A percentile compares a stretch with the other conserved stretches of the same genome.
Evolutionary conservation across 2,113 vertebrate species (phyloP).

Genomic region (Gorilla gorilla): DNA sequence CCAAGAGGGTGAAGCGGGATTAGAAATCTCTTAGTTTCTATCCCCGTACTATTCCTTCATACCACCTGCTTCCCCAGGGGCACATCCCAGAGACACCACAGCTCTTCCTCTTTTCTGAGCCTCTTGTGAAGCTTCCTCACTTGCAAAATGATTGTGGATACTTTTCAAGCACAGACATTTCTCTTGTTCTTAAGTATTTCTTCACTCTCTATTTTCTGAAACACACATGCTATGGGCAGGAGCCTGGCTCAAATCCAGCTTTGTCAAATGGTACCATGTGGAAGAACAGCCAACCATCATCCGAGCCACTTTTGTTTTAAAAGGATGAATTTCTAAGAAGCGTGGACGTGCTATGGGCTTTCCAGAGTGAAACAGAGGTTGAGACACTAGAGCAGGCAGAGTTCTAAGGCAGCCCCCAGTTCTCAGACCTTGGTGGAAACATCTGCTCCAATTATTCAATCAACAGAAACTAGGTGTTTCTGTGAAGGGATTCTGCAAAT

Average conservation of each 20-base stretch:
- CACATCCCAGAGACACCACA: too few species aligned
- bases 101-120: too few species aligned
- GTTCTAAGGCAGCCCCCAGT: neutral
- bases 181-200: neutral
- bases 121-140: neutral
- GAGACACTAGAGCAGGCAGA: neutral
- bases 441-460: accelerated
- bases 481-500: neutral
- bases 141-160: accelerated
- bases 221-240: neutral
- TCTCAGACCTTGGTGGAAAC: accelerated
- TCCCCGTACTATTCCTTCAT: too few species aligned
- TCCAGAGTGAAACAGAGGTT: neutral
- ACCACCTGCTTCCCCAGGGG: too few species aligned
- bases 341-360: neutral
- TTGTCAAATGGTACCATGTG: too few species aligned
- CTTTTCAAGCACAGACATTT: too few species aligned
- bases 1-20: too few species aligned
- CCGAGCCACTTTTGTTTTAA: neutral
- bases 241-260: neutral
- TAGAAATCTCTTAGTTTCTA: too few species aligned
- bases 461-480: accelerated
- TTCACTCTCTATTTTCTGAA: neutral
- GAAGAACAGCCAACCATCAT: too few species aligned
- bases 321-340: neutral